Percentiles rank a stretch among this genome's conserved stretches.
Evolutionary conservation across 2,888 invertebrate species (phyloP).

Genomic region (Electrophaes corylata): DNA sequence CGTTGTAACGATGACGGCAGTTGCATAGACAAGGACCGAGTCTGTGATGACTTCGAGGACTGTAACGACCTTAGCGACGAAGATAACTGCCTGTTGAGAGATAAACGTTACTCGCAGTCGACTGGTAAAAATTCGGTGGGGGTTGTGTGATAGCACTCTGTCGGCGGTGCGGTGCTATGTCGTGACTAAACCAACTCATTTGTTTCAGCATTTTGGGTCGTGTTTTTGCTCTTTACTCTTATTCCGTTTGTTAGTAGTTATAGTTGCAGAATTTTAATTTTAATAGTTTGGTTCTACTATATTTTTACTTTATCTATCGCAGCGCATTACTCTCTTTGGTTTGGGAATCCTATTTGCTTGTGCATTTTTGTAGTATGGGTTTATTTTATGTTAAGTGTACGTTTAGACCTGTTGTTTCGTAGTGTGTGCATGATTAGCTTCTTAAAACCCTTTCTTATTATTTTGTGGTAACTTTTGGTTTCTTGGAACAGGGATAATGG

Average conservation of each 20-base stretch:
- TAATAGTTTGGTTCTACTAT: neutral
- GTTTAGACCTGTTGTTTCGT: conserved; percentile 12
- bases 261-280: conserved; percentile 20
- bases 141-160: conserved; percentile 66
- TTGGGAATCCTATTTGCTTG: conserved; percentile 21
- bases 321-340: conserved; percentile 22
- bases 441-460: conserved; percentile 3
- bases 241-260: conserved; percentile 20
- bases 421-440: conserved; percentile 32
- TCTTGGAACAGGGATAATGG: conserved; percentile 7
- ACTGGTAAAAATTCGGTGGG: conserved; percentile 53
- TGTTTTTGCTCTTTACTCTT: conserved; percentile 3
- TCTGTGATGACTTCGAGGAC: conserved; percentile 85
- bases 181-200: conserved; percentile 29
- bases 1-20: conserved; percentile 83
- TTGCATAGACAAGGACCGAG: conserved; percentile 83
- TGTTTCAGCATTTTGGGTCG: conserved; percentile 34
- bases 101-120: conserved; percentile 58
- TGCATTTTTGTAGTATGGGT: conserved; percentile 12
- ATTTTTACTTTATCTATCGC: conserved; percentile 8
- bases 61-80: conserved; percentile 88
- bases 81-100: conserved; percentile 79
- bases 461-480: conserved; percentile 13
- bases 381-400: conserved; percentile 8
- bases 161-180: conserved; percentile 37